Conservation (phyloP, 2,797 vertebrate species). For the Halcyon chelicuti region DNA sequence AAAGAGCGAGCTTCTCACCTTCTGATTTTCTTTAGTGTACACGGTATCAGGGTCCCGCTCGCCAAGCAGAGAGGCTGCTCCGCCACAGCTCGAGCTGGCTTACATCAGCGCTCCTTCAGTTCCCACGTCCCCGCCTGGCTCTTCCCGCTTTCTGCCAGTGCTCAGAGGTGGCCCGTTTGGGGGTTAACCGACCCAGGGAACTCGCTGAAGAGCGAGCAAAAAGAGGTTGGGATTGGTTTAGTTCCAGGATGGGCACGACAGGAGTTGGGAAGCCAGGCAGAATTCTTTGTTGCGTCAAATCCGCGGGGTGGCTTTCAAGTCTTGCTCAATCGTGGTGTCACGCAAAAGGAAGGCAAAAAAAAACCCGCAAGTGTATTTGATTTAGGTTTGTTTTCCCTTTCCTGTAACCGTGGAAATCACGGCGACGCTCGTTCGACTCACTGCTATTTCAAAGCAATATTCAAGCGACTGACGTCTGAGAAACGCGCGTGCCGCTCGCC, state of each 20-base stretch:
- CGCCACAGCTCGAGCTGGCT: not conserved
- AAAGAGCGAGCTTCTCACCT: not conserved
- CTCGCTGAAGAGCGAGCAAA: not conserved
- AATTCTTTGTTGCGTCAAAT: not conserved
- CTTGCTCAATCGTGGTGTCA: constrained; percentile 12
- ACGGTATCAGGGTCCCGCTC: not conserved
- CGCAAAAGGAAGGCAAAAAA: not conserved
- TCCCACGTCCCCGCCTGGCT: not conserved
- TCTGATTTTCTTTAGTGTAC: not conserved
- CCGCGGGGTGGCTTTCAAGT: not conserved
- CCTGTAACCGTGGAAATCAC: constrained; percentile 27
- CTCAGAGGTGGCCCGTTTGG: rapidly evolving
- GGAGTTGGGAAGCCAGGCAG: not conserved
- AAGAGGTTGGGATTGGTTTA: not conserved
- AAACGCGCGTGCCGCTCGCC: not conserved
- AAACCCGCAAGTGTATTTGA: not conserved
- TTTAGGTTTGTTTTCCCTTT: constrained; percentile 52
- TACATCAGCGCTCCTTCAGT: not conserved
- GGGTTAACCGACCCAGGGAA: not conserved
- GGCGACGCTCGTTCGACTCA: constrained; percentile 47
- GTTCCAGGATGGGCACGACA: not conserved
- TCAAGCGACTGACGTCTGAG: constrained; percentile 24
- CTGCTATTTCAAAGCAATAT: constrained; percentile 2
- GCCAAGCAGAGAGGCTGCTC: not conserved
- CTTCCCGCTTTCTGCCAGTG: not conserved